Conservation (phyloP, 2,797 vertebrate species). For the Manis pentadactyla region DNA sequence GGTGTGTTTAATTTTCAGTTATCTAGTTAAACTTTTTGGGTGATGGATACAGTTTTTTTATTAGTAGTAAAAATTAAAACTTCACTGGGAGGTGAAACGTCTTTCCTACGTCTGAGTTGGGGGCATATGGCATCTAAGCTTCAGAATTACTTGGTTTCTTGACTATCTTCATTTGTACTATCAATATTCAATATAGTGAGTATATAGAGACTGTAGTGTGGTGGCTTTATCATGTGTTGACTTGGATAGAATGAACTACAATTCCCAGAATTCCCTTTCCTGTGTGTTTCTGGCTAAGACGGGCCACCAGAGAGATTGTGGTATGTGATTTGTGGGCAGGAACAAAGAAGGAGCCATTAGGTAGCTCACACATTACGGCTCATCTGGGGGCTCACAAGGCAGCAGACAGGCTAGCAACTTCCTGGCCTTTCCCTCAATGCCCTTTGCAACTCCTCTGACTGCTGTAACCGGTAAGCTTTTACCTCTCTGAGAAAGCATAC, state of each 20-base stretch:
- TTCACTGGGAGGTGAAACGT: background rate
- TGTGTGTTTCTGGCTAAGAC: background rate
- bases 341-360: background rate
- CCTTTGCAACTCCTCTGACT: background rate
- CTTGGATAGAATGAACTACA: background rate
- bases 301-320: background rate
- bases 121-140: background rate
- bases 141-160: slow-evolving; percentile 16
- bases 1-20: background rate
- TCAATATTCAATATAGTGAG: background rate
- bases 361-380: background rate
- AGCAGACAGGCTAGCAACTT: background rate
- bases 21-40: background rate
- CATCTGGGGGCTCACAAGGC: background rate
- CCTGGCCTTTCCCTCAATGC: no score
- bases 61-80: background rate
- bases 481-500: background rate
- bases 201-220: background rate
- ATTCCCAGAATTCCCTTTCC: background rate
- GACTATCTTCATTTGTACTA: background rate
- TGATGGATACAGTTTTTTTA: background rate
- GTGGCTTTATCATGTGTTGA: background rate
- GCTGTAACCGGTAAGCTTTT: background rate
- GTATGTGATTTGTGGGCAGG: background rate
- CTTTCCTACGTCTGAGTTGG: background rate